Evolutionary conservation across 2,888 invertebrate species (phyloP), one percentile per base, ranked within the genome.

Genomic region (Tigriopus californicus): DNA sequence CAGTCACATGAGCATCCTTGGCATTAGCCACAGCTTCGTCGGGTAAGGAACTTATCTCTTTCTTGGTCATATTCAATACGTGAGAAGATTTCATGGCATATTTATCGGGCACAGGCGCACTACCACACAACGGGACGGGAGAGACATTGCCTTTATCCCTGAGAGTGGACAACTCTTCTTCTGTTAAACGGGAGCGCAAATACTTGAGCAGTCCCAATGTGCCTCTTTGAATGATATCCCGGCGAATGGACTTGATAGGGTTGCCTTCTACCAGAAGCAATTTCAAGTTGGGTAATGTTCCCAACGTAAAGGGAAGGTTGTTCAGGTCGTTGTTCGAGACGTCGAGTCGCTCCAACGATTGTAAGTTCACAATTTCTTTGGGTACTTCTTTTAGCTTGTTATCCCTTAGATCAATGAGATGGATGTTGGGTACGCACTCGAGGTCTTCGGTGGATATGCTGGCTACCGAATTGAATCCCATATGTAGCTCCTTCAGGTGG

Each of bases 221-320:
- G n/a, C 91, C 91, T 61, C 85, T 81, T 68, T 82, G 79, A 58
- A 91, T 76, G 60, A 92, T 79, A 70, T 91, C 91, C 61, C 83
- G 78, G 41, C 91, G 74, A 33, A 92, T 81, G 58, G 81, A 81
- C 66, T 83, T 79, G 64, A 91, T 74, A 66, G 83, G 83, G 73
- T 92, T 92, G 5, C 91, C 91, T 64, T 89, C 86, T 66, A 91
- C 76, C 63, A 80, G 81, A 56, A 92, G 76, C 64, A 83, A 83
- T 66, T 86, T 85, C 61, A 92, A 73, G 68, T 87, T 83, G 0
- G 83, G 80, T 65, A 92, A 74, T 1, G 78, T 70, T 22, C 81
- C 77, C 57, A 85, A 67, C n/a, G 76, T 74, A 66, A 74, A 76
- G n/a, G 85, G 84, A 62, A 86, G 71, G 64, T 80, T 82, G 66